These are phyloP conservation scores for Clusia tigrina DNA, from an alignment of 2,888 invertebrate species.

Conservation along the genomic window DNA sequence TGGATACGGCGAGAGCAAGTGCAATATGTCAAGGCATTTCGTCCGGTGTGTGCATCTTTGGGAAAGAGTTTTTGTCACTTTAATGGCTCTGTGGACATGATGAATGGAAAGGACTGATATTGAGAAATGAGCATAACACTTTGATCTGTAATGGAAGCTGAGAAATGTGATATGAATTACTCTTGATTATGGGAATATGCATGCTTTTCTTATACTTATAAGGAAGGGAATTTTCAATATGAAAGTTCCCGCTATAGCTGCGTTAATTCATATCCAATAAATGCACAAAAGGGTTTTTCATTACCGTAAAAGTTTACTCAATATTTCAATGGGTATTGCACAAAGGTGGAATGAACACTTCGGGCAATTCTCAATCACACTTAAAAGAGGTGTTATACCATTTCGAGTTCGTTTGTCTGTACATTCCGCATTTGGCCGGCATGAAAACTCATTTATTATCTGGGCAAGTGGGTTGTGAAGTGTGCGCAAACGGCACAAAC, in stretches of 20 bases:
- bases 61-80: neutral
- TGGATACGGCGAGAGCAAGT: slow-evolving; percentile 33
- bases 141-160: neutral
- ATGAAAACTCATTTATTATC: slow-evolving; percentile 9
- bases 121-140: too few species aligned
- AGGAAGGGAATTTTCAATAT: too few species aligned
- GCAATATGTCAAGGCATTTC: slow-evolving; percentile 25
- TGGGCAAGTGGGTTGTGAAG: neutral
- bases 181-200: too few species aligned
- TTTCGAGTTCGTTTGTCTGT: neutral
- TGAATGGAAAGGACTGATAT: neutral
- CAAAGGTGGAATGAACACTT: too few species aligned
- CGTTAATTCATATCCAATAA: too few species aligned
- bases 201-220: too few species aligned
- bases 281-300: too few species aligned
- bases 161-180: too few species aligned
- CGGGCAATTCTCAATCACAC: slow-evolving; percentile 2
- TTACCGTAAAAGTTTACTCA: too few species aligned
- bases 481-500: slow-evolving; percentile 17
- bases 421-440: too few species aligned
- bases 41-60: neutral
- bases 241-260: too few species aligned
- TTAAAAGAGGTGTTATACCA: neutral
- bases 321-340: too few species aligned
- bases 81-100: neutral